phyloP scores from a whole-genome alignment of 2,888 invertebrate genomes.

The Epinotia bilunana region DNA sequence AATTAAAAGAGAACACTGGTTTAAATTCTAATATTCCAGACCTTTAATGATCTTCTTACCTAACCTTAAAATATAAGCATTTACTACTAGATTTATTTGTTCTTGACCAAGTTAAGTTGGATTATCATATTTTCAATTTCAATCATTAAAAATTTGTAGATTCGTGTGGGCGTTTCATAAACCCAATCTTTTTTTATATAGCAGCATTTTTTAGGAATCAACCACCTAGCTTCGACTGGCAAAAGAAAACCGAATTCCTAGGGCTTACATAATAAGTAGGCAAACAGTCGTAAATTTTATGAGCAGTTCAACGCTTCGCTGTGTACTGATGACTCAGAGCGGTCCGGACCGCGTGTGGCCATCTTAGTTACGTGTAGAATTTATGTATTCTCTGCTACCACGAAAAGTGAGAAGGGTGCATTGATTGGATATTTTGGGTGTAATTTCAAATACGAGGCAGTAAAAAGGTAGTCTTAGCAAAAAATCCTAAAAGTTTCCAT shows the following conservation, averaged over 20 bases:
- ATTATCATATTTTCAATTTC: background rate
- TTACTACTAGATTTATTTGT: background rate
- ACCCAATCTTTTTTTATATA: background rate
- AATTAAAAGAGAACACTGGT: too few relatives aligned
- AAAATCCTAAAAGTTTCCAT: too few relatives aligned
- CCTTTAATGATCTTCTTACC: background rate
- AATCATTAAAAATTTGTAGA: background rate
- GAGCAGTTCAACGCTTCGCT: constrained; percentile 38
- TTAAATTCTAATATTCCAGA: too few relatives aligned
- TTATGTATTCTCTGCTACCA: constrained; percentile 27
- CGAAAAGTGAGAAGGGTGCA: constrained; percentile 26
- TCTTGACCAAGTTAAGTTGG: background rate
- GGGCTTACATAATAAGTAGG: constrained; percentile 42
- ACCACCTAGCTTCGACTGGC: background rate
- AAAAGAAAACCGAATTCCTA: constrained; percentile 34
- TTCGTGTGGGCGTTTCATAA: background rate
- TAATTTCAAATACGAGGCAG: background rate
- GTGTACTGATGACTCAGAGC: constrained; percentile 44
- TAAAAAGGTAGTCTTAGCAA: background rate
- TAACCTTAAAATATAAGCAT: background rate
- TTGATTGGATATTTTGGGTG: constrained; percentile 12
- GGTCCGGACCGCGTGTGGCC: constrained; percentile 33
- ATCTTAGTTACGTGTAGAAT: constrained; percentile 37
- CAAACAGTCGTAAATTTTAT: constrained; percentile 45
- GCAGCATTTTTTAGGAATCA: background rate